Base-by-base conservation (phyloP, 2,113 vertebrate genomes). In the Sakesphorus luctuosus region DNA sequence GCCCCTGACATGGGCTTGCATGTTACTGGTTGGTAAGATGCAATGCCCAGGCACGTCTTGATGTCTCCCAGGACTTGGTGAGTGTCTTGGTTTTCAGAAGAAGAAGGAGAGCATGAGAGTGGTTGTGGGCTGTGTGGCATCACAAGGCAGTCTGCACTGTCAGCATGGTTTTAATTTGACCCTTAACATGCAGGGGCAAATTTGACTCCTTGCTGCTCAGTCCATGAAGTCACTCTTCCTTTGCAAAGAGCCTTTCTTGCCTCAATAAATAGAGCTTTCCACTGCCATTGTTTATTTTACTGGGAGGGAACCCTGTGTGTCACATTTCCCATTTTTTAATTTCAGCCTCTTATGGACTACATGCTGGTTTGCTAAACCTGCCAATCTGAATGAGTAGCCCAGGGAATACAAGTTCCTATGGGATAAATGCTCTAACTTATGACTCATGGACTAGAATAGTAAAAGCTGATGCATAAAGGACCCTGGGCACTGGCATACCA, bases 361-460 rank as follows among this genome's bases (percentile, higher is more conserved):
- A 97, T 96, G 84, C 94, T 96, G 72, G 73, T 96, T 97, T 95
- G 80, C 87, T 93, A 94, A 97, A 97, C 72, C 88, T 97, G 94
- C 95, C 93, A 87, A 89, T 97, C 94, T 78, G 56, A 81, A 66
- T 89, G 82, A 96, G 93, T 93, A 97, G 92, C 80, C 65, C 79
- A 86, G 96, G 95, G 95, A 97, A 89, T 87, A 87, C 63, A 85
- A 62, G 72, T 87, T 94, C 73, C 77, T 91, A 63, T 72, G 89
- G 94, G 96, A 89, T 87, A 94, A 96, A 69, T 69, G 55, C 62
- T 97, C 77, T 92, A 68, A 95, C 93, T 95, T 94, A 95, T 93
- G 93, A 96, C 79, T 89, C 81, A 94, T 65, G 79, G 71, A 92
- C 71, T 84, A 76, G 95, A 94, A 71, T 79, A 97, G 84, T 84